phyloP scores from a whole-genome alignment of 2,888 invertebrate genomes.

The Drosophila tanythrix region DNA sequence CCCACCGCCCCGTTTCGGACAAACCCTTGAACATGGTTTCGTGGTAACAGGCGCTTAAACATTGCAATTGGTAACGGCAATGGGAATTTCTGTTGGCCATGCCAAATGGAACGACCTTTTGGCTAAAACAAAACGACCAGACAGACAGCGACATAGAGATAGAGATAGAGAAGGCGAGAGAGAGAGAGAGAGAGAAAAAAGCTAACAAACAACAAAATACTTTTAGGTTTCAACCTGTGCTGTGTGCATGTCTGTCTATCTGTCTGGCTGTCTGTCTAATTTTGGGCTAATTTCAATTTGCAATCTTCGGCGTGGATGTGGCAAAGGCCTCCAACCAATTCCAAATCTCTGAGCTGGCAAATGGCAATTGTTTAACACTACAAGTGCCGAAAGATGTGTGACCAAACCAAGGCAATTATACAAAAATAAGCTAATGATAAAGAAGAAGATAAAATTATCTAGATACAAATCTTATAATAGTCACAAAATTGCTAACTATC shows the following conservation, averaged over 20 bases:
- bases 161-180: not conserved
- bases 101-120: conserved; percentile 48
- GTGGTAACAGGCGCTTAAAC: conserved; percentile 69
- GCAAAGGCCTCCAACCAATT: conserved; percentile 38
- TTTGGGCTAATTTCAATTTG: conserved; percentile 75
- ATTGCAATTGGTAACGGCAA: conserved; percentile 64
- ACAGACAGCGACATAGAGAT: not conserved
- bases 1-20: too few species aligned
- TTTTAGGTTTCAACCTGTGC: conserved; percentile 63
- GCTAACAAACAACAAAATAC: conserved; percentile 13
- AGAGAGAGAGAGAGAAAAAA: not conserved
- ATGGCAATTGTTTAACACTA: conserved; percentile 48
- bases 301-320: conserved; percentile 35
- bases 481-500: not conserved
- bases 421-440: not conserved
- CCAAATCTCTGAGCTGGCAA: conserved; percentile 61
- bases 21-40: conserved; percentile 24
- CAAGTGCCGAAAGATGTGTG: conserved; percentile 9
- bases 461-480: not conserved
- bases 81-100: conserved; percentile 47
- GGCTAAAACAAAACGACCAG: conserved; percentile 14
- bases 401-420: not conserved
- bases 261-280: conserved; percentile 55
- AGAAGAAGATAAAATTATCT: not conserved
- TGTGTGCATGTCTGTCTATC: conserved; percentile 17